Base-by-base conservation (phyloP, 35 echinoderm and acorn worm species). In the Apostichopus parvimensis region DNA sequence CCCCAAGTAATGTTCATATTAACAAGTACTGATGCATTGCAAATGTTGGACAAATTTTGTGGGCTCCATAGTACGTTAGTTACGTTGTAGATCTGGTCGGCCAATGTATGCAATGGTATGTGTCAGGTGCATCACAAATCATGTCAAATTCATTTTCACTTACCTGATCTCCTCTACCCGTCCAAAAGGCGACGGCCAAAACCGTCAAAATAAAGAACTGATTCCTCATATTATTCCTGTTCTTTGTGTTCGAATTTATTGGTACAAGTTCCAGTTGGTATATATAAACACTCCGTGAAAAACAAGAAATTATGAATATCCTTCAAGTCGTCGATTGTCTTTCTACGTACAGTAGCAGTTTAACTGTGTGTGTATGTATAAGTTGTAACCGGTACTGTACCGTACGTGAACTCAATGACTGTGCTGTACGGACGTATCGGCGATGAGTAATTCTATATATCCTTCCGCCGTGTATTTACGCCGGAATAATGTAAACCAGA, bases 121-220 rank as follows among this genome's bases (percentile, higher is more conserved):
- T 20, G 73, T 77, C 12, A 17, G 25, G 34, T 45, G 34, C 34
- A 45, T 45, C 1, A 45, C 34, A 45, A 45, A 45, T 45, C 34
- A 14, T 80, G 24, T 80, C 78, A 53, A 45, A 6, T 53, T 80
- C 1, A 34, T 5, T 86, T 57, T 4, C 8, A 86, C 83, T 86
- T 86, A 86, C 83, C 83, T 80, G 78, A 25, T 80, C 78, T 80
- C 83, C 83, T 57, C 59, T 86, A 56, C 83, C 83, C 55, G 83
- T 86, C 83, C 83, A 86, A 86, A 86, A 60, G 17, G 59, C 25
- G 83, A 86, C 83, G 83, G 83, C 54, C 59, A 86, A 65, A 65
- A 86, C 83, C 83, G 83, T 86, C 83, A 86, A 86, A 86, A 86
- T 9, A 60, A 86, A 65, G 59, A 86, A 60, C 18, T 86, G 59